These are phyloP conservation scores for Zoanthus sansibaricus DNA, from an alignment of 92 coral and sea anemone species.

Conservation along the genomic window DNA sequence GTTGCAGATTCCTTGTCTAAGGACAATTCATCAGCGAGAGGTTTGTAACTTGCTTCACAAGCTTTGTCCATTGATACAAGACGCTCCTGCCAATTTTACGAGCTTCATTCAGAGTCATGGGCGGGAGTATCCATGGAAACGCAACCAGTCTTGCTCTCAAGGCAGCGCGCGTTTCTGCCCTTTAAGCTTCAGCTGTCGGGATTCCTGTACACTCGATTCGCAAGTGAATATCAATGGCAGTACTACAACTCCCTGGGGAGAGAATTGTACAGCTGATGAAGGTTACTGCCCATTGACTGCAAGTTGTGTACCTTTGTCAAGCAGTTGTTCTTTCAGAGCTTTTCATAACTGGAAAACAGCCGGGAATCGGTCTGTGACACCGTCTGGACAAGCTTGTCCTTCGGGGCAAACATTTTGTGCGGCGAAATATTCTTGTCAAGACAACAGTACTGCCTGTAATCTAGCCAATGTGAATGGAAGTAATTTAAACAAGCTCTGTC, in stretches of 20 bases:
- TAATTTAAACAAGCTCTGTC: conserved; percentile 15
- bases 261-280: conserved; percentile 32
- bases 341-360: conserved; percentile 36
- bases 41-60: conserved; percentile 16
- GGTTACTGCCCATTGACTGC: conserved; percentile 35
- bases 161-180: conserved; percentile 30
- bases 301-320: conserved; percentile 31
- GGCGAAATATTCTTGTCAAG: conserved; percentile 10
- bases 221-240: neutral
- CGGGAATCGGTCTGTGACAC: conserved; percentile 26
- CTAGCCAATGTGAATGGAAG: neutral
- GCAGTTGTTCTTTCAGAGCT: conserved; percentile 22
- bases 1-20: conserved; percentile 10
- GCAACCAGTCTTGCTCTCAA: conserved; percentile 28
- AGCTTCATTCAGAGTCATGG: conserved; percentile 1
- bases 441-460: conserved; percentile 15
- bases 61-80: neutral
- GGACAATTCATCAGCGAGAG: neutral
- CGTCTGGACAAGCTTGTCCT: conserved; percentile 8
- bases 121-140: conserved; percentile 10
- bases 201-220: conserved; percentile 16
- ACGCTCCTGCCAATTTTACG: neutral
- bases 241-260: conserved; percentile 24
- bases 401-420: conserved; percentile 35
- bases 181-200: conserved; percentile 25